Evolutionary conservation across 53 echinoderm and acorn worm species (phyloP), one percentile per base, ranked within the genome.

Genomic region (Pentamera pediparva): DNA sequence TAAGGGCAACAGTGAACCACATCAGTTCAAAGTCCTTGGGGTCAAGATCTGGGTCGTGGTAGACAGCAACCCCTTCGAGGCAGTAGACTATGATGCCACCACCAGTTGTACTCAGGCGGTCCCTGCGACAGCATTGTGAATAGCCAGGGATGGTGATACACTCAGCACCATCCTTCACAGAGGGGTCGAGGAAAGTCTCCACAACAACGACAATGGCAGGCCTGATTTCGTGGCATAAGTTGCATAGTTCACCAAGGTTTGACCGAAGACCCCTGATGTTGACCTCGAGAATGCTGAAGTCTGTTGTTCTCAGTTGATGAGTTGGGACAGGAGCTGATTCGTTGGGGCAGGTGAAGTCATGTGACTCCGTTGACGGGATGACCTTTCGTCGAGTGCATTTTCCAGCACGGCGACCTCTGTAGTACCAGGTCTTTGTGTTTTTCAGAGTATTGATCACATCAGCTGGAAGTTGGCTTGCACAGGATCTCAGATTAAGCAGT

Each of bases 1-100:
- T 9, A 38, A 83, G 83, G 24, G 79, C 30, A 27, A 83, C 83
- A 18, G 83, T 39, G 58, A 86, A 59, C 79, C 83, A 82, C 34
- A 85, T 69, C 35, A 82, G 51, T 76, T 86, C 77, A 8, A 76
- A 32, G 61, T 81, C 76, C 8, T 32, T 50, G 12, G 86, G 81
- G 33, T 86, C 86, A 6, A n/a, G 48, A 29, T 24, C 17, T 1
- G 35, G 19, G 39, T 81, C 81, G 35, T 82, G 70, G 62, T 45
- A 54, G 10, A 85, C 41, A 45, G 79, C 79, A 63, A 79, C 18
- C 17, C 79, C 74, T 51, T 80, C 84, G 7, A 60, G 8, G 33
- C 85, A 71, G 59, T 78, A 83, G 3, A 84, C 78, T 7, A 71
- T 71, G 26, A 84, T 78, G 2, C 76, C 76, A 13, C 76, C 82